These are phyloP conservation scores for Scytalopus superciliaris DNA, from an alignment of 2,113 vertebrate genomes.

Conservation along the genomic window DNA sequence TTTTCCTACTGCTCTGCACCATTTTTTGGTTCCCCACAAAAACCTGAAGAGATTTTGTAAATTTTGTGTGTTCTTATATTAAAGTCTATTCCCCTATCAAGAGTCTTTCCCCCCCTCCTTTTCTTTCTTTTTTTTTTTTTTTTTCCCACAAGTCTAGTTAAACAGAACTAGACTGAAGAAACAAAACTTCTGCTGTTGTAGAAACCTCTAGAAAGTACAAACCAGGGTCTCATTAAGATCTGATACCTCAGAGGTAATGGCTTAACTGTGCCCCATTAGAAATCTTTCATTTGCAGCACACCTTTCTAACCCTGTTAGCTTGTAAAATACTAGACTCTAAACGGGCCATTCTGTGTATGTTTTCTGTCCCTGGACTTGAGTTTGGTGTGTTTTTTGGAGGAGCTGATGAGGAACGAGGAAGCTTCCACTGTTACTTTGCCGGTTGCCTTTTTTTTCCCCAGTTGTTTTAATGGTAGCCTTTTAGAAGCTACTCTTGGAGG, in stretches of 20 bases:
- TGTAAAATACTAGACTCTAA: not conserved
- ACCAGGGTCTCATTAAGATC: not conserved
- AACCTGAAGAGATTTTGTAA: not conserved
- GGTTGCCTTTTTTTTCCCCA: not conserved
- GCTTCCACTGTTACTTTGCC: not conserved
- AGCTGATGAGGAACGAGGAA: not conserved
- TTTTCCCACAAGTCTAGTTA: not conserved
- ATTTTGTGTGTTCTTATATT: not conserved
- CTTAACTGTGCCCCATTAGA: not conserved
- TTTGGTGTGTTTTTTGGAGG: not conserved
- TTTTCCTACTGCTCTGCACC: not conserved
- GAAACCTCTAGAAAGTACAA: not conserved
- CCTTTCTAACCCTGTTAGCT: not conserved
- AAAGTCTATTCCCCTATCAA: not conserved
- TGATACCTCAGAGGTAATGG: not conserved
- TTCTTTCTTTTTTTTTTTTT: too few relatives aligned
- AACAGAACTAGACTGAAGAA: not conserved
- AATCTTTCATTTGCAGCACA: not conserved
- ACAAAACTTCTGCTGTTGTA: not conserved
- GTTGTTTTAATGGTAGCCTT: not conserved
- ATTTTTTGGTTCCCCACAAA: not conserved
- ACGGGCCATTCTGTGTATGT: not conserved
- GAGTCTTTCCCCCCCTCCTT: not conserved
- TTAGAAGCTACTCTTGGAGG: not conserved
- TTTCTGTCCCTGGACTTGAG: not conserved